Conservation (phyloP, 2,888 invertebrate species). For the Orthosia gothica region DNA sequence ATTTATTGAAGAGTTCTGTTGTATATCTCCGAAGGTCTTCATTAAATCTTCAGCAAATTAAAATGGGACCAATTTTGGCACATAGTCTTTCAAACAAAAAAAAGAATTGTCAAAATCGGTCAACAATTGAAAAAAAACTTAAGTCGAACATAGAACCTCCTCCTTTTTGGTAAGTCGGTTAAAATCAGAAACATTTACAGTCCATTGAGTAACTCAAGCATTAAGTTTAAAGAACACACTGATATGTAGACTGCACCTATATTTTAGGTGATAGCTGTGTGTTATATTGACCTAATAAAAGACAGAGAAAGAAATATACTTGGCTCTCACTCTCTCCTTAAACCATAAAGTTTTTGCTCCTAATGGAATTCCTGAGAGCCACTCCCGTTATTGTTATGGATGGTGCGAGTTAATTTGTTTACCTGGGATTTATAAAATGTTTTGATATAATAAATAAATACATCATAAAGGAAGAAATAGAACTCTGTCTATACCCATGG, state of each 20-base stretch:
- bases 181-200: neutral
- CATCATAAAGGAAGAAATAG: neutral
- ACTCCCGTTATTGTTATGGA: slow-evolving; percentile 4
- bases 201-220: neutral
- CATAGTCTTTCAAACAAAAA: too few relatives aligned
- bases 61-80: too few relatives aligned
- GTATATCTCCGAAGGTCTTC: too few relatives aligned
- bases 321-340: slow-evolving; percentile 21
- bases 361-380: slow-evolving; percentile 10
- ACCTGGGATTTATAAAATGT: neutral
- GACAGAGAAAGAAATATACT: slow-evolving; percentile 7
- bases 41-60: too few relatives aligned
- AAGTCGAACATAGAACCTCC: too few relatives aligned
- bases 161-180: too few relatives aligned
- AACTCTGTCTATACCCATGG: too few relatives aligned
- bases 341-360: slow-evolving; percentile 19
- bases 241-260: neutral
- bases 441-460: neutral
- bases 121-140: too few relatives aligned
- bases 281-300: slow-evolving; percentile 4
- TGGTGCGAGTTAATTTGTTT: neutral
- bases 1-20: too few relatives aligned
- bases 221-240: neutral
- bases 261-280: neutral
- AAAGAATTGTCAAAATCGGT: too few relatives aligned